These are phyloP conservation scores for Dynastes maya DNA, from an alignment of 2,888 invertebrate genomes.

Conservation along the genomic window DNA sequence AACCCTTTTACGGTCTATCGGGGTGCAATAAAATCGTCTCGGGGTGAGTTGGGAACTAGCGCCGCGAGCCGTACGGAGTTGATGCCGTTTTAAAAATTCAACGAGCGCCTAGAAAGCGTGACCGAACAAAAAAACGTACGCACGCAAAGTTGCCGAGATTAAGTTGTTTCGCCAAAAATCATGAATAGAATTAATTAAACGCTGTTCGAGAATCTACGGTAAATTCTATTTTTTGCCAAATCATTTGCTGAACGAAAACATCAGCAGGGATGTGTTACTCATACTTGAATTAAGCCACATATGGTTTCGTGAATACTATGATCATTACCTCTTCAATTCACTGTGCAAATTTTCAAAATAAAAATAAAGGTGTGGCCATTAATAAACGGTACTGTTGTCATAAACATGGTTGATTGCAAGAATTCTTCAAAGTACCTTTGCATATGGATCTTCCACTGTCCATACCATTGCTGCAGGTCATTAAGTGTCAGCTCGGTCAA, in stretches of 20 bases:
- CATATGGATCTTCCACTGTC: too few relatives aligned
- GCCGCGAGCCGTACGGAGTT: conserved; percentile 63
- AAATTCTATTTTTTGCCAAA: neutral
- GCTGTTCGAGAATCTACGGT: neutral
- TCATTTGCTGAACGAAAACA: neutral
- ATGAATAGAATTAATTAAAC: conserved; percentile 35
- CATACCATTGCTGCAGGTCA: too few relatives aligned
- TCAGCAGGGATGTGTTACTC: too few relatives aligned
- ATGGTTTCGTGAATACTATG: too few relatives aligned
- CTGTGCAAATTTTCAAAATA: too few relatives aligned
- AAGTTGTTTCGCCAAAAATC: conserved; percentile 45
- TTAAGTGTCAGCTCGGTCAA: too few relatives aligned
- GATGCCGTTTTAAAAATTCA: conserved; percentile 66
- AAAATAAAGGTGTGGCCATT: too few relatives aligned
- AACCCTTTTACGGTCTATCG: conserved; percentile 72
- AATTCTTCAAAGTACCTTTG: too few relatives aligned
- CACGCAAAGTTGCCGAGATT: conserved; percentile 50
- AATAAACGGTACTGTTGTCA: too few relatives aligned
- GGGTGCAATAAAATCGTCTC: conserved; percentile 71
- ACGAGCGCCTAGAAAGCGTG: conserved; percentile 60
- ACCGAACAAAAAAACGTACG: conserved; percentile 62
- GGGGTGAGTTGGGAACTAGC: conserved; percentile 67
- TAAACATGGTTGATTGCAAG: too few relatives aligned
- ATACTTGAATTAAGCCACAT: too few relatives aligned
- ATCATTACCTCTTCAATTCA: too few relatives aligned